These are phyloP conservation scores for Melanotus villosus DNA, from an alignment of 2,888 invertebrate genomes.

Conservation along the genomic window DNA sequence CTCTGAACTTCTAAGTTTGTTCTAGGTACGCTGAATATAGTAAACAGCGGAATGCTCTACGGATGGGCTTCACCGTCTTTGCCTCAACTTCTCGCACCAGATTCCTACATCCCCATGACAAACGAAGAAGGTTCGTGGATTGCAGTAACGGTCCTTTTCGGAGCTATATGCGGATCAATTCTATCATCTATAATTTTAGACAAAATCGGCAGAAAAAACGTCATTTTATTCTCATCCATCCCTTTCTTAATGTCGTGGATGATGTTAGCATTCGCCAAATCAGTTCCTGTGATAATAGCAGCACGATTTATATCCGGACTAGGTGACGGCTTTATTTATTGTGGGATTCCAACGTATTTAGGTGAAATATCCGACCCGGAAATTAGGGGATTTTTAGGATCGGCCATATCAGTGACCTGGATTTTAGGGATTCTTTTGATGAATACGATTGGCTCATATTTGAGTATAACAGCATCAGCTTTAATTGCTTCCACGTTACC, in stretches of 20 bases:
- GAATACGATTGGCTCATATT: slow-evolving; percentile 74
- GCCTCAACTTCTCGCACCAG: slow-evolving; percentile 68
- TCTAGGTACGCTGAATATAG: neutral
- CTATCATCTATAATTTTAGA: slow-evolving; percentile 74
- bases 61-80: slow-evolving; percentile 76
- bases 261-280: slow-evolving; percentile 73
- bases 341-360: slow-evolving; percentile 72
- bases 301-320: slow-evolving; percentile 72
- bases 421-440: slow-evolving; percentile 73
- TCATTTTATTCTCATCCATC: slow-evolving; percentile 74
- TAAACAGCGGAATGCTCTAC: slow-evolving; percentile 65
- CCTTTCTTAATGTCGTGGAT: slow-evolving; percentile 77
- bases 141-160: slow-evolving; percentile 77
- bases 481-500: slow-evolving; percentile 73
- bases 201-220: slow-evolving; percentile 67
- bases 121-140: slow-evolving; percentile 68
- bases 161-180: slow-evolving; percentile 75
- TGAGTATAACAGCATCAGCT: slow-evolving; percentile 70
- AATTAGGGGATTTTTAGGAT: slow-evolving; percentile 75
- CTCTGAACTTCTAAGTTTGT: too few species aligned
- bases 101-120: slow-evolving; percentile 67
- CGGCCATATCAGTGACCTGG: slow-evolving; percentile 72
- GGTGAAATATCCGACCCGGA: slow-evolving; percentile 73
- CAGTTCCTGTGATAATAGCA: slow-evolving; percentile 72
- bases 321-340: slow-evolving; percentile 67